phyloP scores from a whole-genome alignment of 2,888 invertebrate species.

The Gonocerus acuteangulatus region DNA sequence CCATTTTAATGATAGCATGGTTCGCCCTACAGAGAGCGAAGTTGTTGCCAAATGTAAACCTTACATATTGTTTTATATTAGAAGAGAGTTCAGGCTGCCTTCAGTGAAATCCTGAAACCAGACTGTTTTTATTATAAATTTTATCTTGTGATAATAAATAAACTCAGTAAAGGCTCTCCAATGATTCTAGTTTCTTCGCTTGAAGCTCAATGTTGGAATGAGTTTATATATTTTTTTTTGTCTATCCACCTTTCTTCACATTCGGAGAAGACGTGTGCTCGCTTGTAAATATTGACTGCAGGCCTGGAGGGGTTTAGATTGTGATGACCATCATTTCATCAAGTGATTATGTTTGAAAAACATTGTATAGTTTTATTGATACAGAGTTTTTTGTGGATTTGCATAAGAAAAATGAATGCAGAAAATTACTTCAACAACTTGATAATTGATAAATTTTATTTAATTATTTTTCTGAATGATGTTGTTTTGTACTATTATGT shows the following conservation, averaged over 20 bases:
- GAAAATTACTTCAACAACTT: not conserved
- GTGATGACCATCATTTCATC: no score
- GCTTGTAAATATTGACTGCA: no score
- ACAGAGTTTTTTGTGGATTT: slow-evolving; percentile 20
- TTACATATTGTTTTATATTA: slow-evolving; percentile 76
- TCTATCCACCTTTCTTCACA: no score
- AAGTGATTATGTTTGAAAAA: slow-evolving; percentile 8
- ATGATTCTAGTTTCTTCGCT: not conserved
- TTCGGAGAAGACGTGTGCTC: no score
- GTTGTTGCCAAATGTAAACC: slow-evolving; percentile 71
- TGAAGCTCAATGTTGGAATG: not conserved
- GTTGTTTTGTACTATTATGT: no score
- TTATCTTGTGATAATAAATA: slow-evolving; percentile 18
- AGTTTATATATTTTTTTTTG: no score
- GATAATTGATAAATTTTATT: no score
- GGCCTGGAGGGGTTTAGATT: no score
- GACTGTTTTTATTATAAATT: not conserved
- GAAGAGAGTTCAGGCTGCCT: slow-evolving; percentile 53
- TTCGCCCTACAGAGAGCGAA: slow-evolving; percentile 58
- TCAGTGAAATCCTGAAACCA: slow-evolving; percentile 32
- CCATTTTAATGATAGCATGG: slow-evolving; percentile 78
- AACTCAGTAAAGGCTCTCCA: not conserved
- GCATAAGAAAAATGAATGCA: slow-evolving; percentile 7
- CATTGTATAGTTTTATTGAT: slow-evolving; percentile 8
- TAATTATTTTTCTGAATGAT: no score